Conservation (phyloP, 2,888 invertebrate genomes). For the Cyrtodaria siliqua region DNA sequence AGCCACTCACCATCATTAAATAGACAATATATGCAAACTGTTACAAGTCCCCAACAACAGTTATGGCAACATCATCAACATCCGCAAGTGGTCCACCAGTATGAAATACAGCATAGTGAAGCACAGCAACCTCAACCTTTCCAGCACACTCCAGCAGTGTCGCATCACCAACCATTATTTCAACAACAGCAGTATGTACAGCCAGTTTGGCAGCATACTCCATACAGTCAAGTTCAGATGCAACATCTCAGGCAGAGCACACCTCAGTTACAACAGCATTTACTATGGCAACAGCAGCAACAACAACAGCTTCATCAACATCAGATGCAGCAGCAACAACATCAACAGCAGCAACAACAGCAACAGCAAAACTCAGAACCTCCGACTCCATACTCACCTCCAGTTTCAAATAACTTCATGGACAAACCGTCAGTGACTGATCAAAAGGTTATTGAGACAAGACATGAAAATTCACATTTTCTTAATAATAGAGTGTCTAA, state of each 20-base stretch:
- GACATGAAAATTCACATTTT: constrained; percentile 16
- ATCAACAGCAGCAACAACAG: constrained; percentile 38
- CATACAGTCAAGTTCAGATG: constrained; percentile 53
- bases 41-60: constrained; percentile 60
- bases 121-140: constrained; percentile 54
- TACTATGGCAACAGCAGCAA: constrained; percentile 59
- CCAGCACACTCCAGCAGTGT: constrained; percentile 50
- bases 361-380: constrained; percentile 32
- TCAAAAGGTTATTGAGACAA: constrained; percentile 13
- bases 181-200: constrained; percentile 60
- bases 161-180: constrained; percentile 58
- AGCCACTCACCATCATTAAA: constrained; percentile 48
- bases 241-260: constrained; percentile 54
- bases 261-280: constrained; percentile 55
- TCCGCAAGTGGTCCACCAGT: constrained; percentile 54
- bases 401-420: constrained; percentile 24
- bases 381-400: constrained; percentile 46
- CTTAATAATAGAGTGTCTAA: constrained; percentile 8
- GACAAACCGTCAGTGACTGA: constrained; percentile 35
- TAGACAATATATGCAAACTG: constrained; percentile 52
- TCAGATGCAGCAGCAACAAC: constrained; percentile 48
- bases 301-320: constrained; percentile 55
- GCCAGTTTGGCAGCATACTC: constrained; percentile 56
- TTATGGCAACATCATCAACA: constrained; percentile 46
- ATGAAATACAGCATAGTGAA: constrained; percentile 52